Conservation (phyloP, 1,140 invertebrate species). For the Bombus breviceps region DNA sequence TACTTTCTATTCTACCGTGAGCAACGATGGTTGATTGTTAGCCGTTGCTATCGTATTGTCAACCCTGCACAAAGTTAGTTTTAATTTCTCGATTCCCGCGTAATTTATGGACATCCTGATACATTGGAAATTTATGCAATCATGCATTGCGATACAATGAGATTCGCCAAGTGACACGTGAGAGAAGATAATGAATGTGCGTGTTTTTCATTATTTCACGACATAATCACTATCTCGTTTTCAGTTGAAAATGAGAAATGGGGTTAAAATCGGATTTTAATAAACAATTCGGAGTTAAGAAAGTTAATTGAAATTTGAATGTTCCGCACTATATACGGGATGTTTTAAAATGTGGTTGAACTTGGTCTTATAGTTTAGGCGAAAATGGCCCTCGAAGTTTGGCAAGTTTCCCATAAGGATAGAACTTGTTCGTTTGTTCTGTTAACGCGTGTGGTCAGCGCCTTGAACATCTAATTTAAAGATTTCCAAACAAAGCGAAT, state of each 20-base stretch:
- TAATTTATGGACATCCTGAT: slow-evolving; percentile 27
- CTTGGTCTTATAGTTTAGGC: background rate
- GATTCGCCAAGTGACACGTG: background rate
- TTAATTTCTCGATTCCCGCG: background rate
- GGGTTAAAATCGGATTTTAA: background rate
- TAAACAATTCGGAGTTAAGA: background rate
- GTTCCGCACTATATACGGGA: too few relatives aligned
- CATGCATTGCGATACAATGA: background rate
- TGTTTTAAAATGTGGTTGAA: background rate
- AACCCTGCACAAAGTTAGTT: background rate
- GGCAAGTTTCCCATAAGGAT: background rate
- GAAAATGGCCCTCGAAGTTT: background rate
- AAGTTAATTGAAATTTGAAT: background rate
- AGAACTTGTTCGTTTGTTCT: too few relatives aligned
- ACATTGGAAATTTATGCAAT: slow-evolving; percentile 12
- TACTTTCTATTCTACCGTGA: slow-evolving; percentile 1
- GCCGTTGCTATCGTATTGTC: background rate
- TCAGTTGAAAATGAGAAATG: background rate
- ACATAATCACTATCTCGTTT: background rate
- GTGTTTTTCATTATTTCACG: background rate
- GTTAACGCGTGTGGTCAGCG: too few relatives aligned
- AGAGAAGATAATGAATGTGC: slow-evolving; percentile 11
- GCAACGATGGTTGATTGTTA: background rate
- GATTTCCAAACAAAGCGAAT: too few relatives aligned
- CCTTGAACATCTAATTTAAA: too few relatives aligned